Evolutionary conservation across 2,888 invertebrate species (phyloP).

Genomic region (Ariolimax columbianus): DNA sequence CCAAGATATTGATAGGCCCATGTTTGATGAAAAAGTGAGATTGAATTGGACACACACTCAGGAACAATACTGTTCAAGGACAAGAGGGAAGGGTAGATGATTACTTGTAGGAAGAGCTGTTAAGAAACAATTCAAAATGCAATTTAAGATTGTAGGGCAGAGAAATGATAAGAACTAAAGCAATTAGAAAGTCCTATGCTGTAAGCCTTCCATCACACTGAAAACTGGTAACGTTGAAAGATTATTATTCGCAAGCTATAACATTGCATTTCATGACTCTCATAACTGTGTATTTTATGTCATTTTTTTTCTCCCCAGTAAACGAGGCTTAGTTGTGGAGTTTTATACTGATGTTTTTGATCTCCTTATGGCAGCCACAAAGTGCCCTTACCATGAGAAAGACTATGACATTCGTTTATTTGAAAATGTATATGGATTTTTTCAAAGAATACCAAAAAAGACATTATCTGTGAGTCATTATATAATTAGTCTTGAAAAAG

Average conservation of each 20-base stretch:
- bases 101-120: no score
- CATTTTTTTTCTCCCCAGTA: conserved; percentile 3
- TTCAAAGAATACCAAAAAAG: conserved; percentile 18
- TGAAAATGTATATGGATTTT: not conserved
- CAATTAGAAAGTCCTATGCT: no score
- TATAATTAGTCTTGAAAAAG: not conserved
- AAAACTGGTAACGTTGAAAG: not conserved
- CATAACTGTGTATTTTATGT: not conserved
- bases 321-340: conserved; percentile 40
- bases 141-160: no score
- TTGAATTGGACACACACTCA: no score
- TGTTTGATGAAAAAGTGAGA: no score
- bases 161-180: no score
- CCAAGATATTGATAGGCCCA: no score
- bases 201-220: not conserved
- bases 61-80: no score
- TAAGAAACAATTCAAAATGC: no score
- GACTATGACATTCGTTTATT: conserved; percentile 33
- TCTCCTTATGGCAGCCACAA: conserved; percentile 43
- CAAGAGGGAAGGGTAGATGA: no score
- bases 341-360: conserved; percentile 53
- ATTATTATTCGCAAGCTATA: not conserved
- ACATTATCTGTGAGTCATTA: not conserved
- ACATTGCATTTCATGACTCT: not conserved
- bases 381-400: conserved; percentile 41